Base-by-base conservation (phyloP, 2,888 invertebrate species). In the Thecophora atra region DNA sequence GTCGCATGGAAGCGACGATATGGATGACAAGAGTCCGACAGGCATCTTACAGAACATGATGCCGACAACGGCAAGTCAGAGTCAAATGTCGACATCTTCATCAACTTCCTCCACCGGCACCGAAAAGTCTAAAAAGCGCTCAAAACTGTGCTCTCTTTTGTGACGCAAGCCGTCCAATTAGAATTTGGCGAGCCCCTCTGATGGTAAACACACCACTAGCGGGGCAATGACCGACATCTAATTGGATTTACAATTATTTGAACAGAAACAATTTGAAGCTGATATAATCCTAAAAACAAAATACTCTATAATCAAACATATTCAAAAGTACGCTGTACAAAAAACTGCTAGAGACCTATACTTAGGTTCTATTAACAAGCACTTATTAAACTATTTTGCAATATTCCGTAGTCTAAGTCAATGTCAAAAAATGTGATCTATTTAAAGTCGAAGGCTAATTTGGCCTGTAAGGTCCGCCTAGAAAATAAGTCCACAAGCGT, bases 121-220 rank as follows among this genome's bases (percentile, higher is more conserved):
- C 63, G 85, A 85, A 72, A 86, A 86, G 77, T 80, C 80, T 60
- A 87, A 86, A 77, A 86, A 85, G 73, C 86, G 86, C 60, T 87
- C 87, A 76, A 87, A 87, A 78, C 76, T 87, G 72, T 87, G 87
- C 77, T 82, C 85, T 62, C 81, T 87, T 21, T 86, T 87, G 84
- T 87, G 87, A 87, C 87, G 85, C 83, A 85, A 86, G 73, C 83
- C 85, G 28, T 85, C 85, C 79, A 85, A 85, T 85, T 85, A 85
- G 85, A 85, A 81, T 82, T 79, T 84, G 78, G 75, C 79, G 79
- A 81, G 77, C 77, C 80, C 80, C 77, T 77, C 80, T 73, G 78
- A 73, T 73, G 77, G 78, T 58, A 77, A 78, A 72, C 78, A 81
- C 71, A 75, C 77, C 78, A 11, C 2, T 4, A 79, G 80, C 77